Conservation (phyloP, 2,888 invertebrate species). For the Scrobipalpa costella region DNA sequence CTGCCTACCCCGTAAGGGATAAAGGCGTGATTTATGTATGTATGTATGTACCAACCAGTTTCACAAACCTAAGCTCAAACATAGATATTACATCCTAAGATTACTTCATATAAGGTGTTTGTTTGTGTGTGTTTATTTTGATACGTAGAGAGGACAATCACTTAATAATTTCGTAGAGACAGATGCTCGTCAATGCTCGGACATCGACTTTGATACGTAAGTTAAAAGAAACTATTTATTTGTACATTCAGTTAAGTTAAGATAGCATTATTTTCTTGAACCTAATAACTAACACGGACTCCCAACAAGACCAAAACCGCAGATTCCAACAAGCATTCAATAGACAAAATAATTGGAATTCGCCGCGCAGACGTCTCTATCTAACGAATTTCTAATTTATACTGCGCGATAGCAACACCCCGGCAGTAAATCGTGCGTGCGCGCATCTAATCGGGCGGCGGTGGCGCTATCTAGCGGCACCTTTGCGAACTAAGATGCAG, state of each 20-base stretch:
- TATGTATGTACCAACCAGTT: too few species aligned
- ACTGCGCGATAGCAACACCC: constrained; percentile 65
- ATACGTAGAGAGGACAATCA: too few species aligned
- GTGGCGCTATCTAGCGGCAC: constrained; percentile 74
- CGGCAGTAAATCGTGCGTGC: constrained; percentile 71
- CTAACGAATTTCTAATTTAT: constrained; percentile 81
- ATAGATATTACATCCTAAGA: too few species aligned
- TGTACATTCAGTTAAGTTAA: background rate
- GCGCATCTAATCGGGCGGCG: constrained; percentile 72
- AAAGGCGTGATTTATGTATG: too few species aligned
- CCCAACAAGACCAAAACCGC: background rate
- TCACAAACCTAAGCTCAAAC: too few species aligned
- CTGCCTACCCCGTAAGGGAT: too few species aligned
- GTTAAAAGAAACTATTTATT: too few species aligned
- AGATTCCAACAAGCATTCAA: constrained; percentile 29
- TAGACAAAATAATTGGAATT: constrained; percentile 72
- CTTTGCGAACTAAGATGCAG: constrained; percentile 73
- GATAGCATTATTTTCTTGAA: background rate
- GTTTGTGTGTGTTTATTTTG: too few species aligned
- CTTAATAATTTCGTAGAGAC: too few species aligned
- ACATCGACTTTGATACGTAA: too few species aligned
- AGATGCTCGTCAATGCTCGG: too few species aligned
- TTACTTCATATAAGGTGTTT: too few species aligned
- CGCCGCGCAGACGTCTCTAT: constrained; percentile 67
- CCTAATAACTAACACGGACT: background rate